These are phyloP conservation scores for Phortica magna DNA, from an alignment of 2,888 invertebrate genomes.

Conservation along the genomic window DNA sequence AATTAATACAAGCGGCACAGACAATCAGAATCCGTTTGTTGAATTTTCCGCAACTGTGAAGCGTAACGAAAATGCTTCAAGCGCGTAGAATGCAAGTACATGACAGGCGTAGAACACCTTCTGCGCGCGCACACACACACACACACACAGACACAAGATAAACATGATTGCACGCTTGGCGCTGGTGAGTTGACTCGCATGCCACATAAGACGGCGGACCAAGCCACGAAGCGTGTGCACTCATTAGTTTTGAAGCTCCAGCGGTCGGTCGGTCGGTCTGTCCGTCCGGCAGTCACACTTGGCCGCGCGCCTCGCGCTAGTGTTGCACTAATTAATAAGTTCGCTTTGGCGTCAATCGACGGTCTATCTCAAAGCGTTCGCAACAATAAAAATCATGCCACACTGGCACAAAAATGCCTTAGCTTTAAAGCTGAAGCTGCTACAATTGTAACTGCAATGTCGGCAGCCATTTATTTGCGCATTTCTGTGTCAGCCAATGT, in stretches of 20 bases:
- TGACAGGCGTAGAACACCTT: conserved; percentile 4
- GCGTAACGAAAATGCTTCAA: conserved; percentile 70
- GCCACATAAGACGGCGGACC: background rate
- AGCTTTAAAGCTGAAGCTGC: too few relatives aligned
- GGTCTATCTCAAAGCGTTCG: too few relatives aligned
- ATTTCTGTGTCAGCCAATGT: conserved; percentile 1
- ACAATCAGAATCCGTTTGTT: conserved; percentile 34
- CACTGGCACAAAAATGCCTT: too few relatives aligned
- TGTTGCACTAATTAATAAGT: conserved; percentile 19
- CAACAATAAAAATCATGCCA: too few relatives aligned
- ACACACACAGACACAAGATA: background rate
- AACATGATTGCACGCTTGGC: conserved; percentile 22
- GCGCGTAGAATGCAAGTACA: conserved; percentile 42
- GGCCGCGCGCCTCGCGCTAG: conserved; percentile 50
- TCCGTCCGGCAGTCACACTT: conserved; percentile 55
- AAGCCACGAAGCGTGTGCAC: conserved; percentile 23
- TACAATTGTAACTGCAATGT: background rate
- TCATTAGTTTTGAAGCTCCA: conserved; percentile 34
- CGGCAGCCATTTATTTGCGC: background rate
- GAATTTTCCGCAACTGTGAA: conserved; percentile 62
- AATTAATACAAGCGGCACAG: background rate
- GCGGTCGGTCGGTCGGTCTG: background rate
- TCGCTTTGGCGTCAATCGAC: background rate
- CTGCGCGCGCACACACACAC: too few relatives aligned
- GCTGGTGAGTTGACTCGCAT: conserved; percentile 46